A percentile compares a stretch with the other conserved stretches of the same genome.
phyloP scores from a whole-genome alignment of 2,113 vertebrate species.

The Pangasianodon gigas region DNA sequence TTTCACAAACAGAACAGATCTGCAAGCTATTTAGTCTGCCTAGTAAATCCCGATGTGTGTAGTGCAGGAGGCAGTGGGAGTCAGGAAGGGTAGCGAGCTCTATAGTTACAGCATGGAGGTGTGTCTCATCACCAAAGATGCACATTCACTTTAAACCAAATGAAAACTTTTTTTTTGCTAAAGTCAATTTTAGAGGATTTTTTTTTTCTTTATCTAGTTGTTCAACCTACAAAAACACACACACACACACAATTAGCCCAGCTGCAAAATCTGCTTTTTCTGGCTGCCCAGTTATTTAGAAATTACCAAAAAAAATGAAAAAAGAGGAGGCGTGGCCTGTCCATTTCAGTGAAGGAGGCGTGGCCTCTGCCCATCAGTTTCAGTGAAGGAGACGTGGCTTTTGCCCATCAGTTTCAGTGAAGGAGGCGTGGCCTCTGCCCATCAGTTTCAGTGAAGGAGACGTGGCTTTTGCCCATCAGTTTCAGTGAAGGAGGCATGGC shows the following conservation, averaged over 20 bases:
- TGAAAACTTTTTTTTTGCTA: neutral
- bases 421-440: neutral
- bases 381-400: neutral
- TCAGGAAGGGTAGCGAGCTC: neutral
- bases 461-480: neutral
- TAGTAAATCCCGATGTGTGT: neutral
- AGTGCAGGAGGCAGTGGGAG: neutral
- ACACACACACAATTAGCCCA: neutral
- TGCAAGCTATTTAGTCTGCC: neutral
- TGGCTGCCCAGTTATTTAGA: neutral
- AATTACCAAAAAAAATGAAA: neutral
- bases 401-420: neutral
- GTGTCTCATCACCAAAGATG: neutral
- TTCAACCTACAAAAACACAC: neutral
- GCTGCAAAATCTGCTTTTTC: neutral
- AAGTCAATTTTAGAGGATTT: neutral
- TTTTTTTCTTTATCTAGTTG: neutral
- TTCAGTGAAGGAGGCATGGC: neutral
- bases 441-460: neutral
- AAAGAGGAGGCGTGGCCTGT: no score
- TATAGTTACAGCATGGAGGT: neutral
- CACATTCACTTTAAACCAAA: neutral
- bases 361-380: neutral
- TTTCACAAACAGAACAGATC: neutral
- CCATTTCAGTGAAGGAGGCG: neutral